Base-by-base conservation (phyloP, 2,113 vertebrate species). In the Kryptolebias marmoratus region DNA sequence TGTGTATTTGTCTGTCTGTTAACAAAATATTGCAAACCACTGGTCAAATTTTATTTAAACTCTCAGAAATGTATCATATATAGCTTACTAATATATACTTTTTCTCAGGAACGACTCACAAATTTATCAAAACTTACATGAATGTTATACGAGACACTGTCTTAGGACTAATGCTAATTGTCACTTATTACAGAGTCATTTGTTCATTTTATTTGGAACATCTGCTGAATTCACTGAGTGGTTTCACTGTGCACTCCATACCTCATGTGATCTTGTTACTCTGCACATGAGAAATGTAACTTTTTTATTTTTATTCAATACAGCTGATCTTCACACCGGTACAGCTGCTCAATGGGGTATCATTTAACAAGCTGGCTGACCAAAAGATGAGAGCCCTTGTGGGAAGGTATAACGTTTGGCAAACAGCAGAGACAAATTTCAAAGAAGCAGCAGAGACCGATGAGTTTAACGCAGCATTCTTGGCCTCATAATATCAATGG, bases 401-500 rank as follows among this genome's bases (percentile, higher is more conserved):
- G 82, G 68, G 62, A 55, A 12, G 31, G 8, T 16, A 31, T 82
- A 79, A 67, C 39, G 64, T 86, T 71, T 85, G 85, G 84, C 81
- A 60, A 86, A 71, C n/a, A 73, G 39, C 9, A 32, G 1, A 63
- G 57, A 81, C 28, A 36, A 61, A 30, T 18, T 8, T n/a, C 15
- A 48, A 55, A 55, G 36, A 55, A 30, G 53, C 57, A 73, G 14
- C 31, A 44, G 63, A 86, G 76, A 82, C 64, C 64, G 71, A 84
- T 81, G 80, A 83, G 70, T 50, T 78, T 63, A 65, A 73, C 85
- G 57, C 72, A 82, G 28, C 74, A 60, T 64, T 86, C 75, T 65
- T 87, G 76, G 77, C 75, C 44, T 68, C n/a, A 36, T 55, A 76
- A 73, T 76, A 68, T 70, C 14, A 28, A 27, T 30, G 73, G 64